A percentile compares a stretch with the other conserved stretches of the same genome.
phyloP scores from a whole-genome alignment of 1,140 invertebrate genomes.

The Caenorhabditis tropicalis region DNA sequence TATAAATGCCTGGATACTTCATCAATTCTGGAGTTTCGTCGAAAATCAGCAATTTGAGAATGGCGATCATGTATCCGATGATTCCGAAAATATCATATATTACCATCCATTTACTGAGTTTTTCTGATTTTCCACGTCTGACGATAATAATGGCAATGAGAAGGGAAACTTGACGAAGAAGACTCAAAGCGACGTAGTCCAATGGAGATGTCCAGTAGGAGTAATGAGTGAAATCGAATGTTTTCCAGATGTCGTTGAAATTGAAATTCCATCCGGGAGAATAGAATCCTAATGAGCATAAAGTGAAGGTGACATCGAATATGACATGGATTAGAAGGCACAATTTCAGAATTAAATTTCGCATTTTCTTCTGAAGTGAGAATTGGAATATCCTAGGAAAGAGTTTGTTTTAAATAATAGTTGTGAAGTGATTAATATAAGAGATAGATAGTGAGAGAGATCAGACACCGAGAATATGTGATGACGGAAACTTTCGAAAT shows the following conservation, averaged over 20 bases:
- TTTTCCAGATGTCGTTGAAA: not conserved
- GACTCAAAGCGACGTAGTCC: not conserved
- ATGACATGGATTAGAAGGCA: not conserved
- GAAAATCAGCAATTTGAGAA: not conserved
- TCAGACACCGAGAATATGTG: not conserved
- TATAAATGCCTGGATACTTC: not conserved
- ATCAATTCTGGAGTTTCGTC: not conserved
- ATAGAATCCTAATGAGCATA: conserved; percentile 7
- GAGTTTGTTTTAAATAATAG: not conserved
- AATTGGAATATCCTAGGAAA: conserved; percentile 29
- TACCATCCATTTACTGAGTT: not conserved
- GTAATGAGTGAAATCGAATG: not conserved
- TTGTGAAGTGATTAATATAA: not conserved
- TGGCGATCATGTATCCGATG: not conserved
- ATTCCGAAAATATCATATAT: conserved; percentile 11
- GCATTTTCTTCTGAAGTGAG: not conserved
- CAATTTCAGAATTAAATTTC: not conserved
- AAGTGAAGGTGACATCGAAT: not conserved
- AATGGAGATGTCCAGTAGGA: not conserved
- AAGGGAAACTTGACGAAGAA: conserved; percentile 24
- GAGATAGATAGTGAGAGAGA: not conserved
- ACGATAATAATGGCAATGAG: not conserved
- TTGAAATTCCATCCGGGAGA: conserved; percentile 6
- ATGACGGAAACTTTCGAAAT: conserved; percentile 17
- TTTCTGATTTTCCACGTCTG: not conserved